Conservation (phyloP, 2,888 invertebrate species). For the Heliconius hortense region DNA sequence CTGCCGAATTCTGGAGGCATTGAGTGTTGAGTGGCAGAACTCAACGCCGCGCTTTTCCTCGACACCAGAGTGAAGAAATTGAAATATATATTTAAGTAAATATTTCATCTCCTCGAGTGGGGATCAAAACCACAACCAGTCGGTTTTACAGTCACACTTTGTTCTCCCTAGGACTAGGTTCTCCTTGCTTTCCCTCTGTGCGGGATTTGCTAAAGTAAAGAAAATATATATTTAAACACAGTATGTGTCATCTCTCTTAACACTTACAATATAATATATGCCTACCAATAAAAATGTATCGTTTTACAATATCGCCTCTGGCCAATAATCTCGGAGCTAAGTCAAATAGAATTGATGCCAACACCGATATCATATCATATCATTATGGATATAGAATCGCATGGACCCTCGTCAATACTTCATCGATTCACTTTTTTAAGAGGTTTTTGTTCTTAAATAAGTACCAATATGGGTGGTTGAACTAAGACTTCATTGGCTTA, state of each 20-base stretch:
- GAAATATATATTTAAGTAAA: no score
- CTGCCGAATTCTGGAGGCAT: no score
- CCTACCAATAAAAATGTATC: not conserved
- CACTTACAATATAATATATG: not conserved
- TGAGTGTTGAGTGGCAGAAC: no score
- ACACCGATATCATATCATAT: not conserved
- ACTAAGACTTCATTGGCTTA: not conserved
- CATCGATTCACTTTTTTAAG: not conserved
- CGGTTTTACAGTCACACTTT: no score
- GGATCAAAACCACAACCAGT: no score
- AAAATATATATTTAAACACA: no score
- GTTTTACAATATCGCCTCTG: constrained; percentile 7
- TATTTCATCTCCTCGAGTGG: no score
- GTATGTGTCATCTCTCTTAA: no score
- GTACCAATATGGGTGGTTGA: not conserved
- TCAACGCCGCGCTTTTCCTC: no score
- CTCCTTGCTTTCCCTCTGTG: not conserved
- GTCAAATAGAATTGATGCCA: constrained; percentile 20
- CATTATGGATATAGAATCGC: constrained; percentile 12
- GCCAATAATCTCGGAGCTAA: constrained; percentile 8
- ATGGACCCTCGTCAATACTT: constrained; percentile 27
- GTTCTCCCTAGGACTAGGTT: not conserved
- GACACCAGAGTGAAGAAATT: no score
- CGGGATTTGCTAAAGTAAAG: no score
- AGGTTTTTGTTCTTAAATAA: not conserved